A percentile compares a stretch with the other conserved stretches of the same genome.
Evolutionary conservation across 2,888 invertebrate species (phyloP).

Genomic region (Monoplex corrugatus): DNA sequence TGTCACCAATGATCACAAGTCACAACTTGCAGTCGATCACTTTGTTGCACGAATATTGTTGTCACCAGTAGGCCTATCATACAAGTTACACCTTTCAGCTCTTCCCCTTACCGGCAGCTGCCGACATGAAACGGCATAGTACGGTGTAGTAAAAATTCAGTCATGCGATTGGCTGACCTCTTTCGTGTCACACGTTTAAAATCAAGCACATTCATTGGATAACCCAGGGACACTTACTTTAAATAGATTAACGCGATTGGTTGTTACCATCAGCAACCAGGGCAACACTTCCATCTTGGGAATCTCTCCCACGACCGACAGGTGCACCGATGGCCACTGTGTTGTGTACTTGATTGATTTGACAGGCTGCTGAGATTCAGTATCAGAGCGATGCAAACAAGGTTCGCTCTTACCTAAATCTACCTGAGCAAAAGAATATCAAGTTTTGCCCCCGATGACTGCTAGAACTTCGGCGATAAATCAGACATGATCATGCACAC

Average conservation of each 20-base stretch:
- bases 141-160: slow-evolving; percentile 68
- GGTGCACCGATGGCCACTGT: slow-evolving; percentile 48
- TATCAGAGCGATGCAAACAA: not conserved
- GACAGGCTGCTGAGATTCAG: not conserved
- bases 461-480: not conserved
- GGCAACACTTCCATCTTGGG: slow-evolving; percentile 48
- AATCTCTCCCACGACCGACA: slow-evolving; percentile 50
- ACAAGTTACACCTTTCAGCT: not conserved
- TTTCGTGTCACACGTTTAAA: slow-evolving; percentile 72
- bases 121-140: slow-evolving; percentile 62
- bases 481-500: not conserved
- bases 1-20: slow-evolving; percentile 33
- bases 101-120: not conserved
- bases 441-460: not conserved
- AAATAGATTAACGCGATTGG: slow-evolving; percentile 56
- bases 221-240: slow-evolving; percentile 53
- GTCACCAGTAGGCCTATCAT: not conserved
- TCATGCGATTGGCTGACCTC: slow-evolving; percentile 68
- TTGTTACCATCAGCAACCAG: slow-evolving; percentile 49
- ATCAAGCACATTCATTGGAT: slow-evolving; percentile 66
- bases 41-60: not conserved
- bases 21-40: slow-evolving; percentile 38
- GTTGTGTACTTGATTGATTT: slow-evolving; percentile 43
- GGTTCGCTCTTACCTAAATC: slow-evolving; percentile 7
- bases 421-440: slow-evolving; percentile 19